A percentile compares a stretch with the other conserved stretches of the same genome.
phyloP scores from a whole-genome alignment of 2,888 invertebrate species.

The Lamellibrachia satsuma region DNA sequence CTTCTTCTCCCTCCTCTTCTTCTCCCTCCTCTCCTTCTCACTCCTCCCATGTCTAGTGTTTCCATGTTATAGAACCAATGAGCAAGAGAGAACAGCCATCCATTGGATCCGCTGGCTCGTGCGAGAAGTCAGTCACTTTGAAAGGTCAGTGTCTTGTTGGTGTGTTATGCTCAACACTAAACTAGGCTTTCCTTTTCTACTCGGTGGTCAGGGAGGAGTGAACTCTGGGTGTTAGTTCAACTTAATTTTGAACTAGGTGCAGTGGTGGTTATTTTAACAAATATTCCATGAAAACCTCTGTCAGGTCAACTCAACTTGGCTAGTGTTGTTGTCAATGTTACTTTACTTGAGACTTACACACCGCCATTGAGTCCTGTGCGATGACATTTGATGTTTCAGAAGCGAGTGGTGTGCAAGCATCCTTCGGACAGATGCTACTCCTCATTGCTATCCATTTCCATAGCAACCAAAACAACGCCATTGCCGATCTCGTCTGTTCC shows the following conservation, averaged over 20 bases:
- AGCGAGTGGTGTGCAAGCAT: constrained; percentile 81
- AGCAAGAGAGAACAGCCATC: constrained; percentile 85
- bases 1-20: too few species aligned
- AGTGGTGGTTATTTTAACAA: too few species aligned
- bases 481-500: constrained; percentile 91
- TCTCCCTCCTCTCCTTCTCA: too few species aligned
- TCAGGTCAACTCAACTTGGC: too few species aligned
- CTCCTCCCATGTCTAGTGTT: neutral
- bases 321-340: neutral
- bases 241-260: too few species aligned
- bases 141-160: constrained; percentile 31
- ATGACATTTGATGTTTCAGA: constrained; percentile 64
- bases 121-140: constrained; percentile 35
- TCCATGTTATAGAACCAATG: constrained; percentile 69
- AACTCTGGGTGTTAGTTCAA: neutral
- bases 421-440: constrained; percentile 94
- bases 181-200: too few species aligned
- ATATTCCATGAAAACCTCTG: too few species aligned
- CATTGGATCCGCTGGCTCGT: constrained; percentile 89
- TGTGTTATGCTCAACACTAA: too few species aligned
- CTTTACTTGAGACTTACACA: too few species aligned
- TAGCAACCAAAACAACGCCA: constrained; percentile 90
- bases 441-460: constrained; percentile 97
- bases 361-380: too few species aligned
- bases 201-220: too few species aligned